Conservation (phyloP, 2,113 vertebrate genomes). For the Carlito syrichta region DNA sequence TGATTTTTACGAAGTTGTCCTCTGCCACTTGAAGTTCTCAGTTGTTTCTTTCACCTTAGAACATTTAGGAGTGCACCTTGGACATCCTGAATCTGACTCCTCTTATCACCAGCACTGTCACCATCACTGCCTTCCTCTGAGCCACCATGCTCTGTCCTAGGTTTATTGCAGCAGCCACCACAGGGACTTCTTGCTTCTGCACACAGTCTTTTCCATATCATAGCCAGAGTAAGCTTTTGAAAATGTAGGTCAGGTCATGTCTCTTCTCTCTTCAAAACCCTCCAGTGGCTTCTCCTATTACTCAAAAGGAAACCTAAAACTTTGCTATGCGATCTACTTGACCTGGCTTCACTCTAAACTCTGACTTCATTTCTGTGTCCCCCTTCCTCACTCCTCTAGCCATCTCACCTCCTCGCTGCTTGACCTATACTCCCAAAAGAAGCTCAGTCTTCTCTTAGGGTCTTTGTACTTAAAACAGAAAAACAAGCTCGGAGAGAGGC, state of each 20-base stretch:
- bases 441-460: neutral
- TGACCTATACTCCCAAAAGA: neutral
- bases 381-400: neutral
- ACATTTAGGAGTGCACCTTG: neutral
- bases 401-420: neutral
- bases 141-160: neutral
- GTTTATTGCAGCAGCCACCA: neutral
- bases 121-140: neutral
- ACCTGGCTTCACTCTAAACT: neutral
- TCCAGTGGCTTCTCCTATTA: neutral
- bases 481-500: neutral
- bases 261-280: neutral
- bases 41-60: neutral
- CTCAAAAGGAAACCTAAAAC: neutral
- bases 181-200: neutral
- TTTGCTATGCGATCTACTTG: neutral
- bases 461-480: neutral
- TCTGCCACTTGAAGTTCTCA: neutral
- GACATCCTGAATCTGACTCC: neutral
- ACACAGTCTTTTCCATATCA: neutral
- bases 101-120: neutral
- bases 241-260: neutral
- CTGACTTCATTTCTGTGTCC: neutral
- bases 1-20: neutral
- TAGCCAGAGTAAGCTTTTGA: neutral